Percentiles rank a stretch among this genome's conserved stretches.
phyloP scores from a whole-genome alignment of 2,888 invertebrate species.

The Aspidapion aeneum region DNA sequence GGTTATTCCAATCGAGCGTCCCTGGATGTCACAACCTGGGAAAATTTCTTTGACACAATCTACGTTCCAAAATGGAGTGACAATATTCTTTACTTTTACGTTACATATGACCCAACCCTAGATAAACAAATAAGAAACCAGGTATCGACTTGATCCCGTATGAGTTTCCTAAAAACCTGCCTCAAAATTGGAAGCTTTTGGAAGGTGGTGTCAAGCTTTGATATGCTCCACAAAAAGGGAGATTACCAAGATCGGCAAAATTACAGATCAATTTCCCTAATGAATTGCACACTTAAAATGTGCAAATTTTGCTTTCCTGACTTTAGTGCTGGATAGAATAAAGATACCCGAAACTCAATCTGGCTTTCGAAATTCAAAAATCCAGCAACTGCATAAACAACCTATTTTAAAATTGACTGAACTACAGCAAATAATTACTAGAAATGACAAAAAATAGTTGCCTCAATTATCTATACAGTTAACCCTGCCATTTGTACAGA shows the following conservation, averaged over 20 bases:
- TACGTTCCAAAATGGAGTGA: background rate
- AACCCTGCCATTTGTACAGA: too few relatives aligned
- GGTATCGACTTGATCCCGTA: background rate
- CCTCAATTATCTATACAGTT: too few relatives aligned
- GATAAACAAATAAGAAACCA: background rate
- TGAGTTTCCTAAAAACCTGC: background rate
- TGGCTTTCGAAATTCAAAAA: background rate
- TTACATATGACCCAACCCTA: background rate
- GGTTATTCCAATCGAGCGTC: background rate
- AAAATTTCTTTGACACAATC: background rate
- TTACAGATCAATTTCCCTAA: background rate
- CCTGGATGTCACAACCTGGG: background rate
- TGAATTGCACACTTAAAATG: background rate
- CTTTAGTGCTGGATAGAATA: background rate
- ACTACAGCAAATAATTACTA: too few relatives aligned
- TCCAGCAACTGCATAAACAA: too few relatives aligned
- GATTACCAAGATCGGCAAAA: background rate
- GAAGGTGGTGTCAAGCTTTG: background rate
- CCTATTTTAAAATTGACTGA: too few relatives aligned
- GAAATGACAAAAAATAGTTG: too few relatives aligned
- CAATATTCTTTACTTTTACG: background rate
- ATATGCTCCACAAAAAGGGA: background rate
- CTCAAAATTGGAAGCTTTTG: background rate
- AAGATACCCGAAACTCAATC: background rate
- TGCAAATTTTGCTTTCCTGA: background rate